Evolutionary conservation across 2,113 vertebrate species (phyloP).

Genomic region (Dicaeum eximium): DNA sequence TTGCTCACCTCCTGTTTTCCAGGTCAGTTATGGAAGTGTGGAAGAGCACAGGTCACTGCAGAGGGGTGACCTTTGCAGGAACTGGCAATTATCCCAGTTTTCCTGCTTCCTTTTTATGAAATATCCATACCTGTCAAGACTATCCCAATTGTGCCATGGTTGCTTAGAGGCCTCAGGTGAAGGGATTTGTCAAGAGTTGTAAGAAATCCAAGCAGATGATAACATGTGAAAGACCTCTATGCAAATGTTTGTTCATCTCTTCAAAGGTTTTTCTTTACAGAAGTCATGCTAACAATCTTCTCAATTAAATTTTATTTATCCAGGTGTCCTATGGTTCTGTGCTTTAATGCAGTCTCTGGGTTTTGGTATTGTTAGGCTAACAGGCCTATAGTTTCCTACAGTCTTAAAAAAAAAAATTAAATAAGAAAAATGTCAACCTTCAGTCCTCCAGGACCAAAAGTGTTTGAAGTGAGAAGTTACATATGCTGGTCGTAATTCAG

Average conservation of each 20-base stretch:
- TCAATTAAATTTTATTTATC: neutral
- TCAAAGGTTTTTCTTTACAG: neutral
- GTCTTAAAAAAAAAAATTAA: neutral
- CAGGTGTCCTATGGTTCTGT: neutral
- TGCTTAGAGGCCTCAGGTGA: neutral
- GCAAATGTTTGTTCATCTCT: neutral
- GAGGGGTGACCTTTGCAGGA: neutral
- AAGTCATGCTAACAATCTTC: neutral
- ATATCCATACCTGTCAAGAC: neutral
- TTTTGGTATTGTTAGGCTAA: neutral
- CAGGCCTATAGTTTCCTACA: neutral
- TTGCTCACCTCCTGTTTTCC: neutral
- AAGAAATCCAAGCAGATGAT: neutral
- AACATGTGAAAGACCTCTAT: neutral
- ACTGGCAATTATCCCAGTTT: neutral
- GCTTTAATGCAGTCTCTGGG: neutral
- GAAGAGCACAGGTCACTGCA: neutral
- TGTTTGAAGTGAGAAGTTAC: neutral
- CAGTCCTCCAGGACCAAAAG: neutral
- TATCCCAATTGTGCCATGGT: neutral
- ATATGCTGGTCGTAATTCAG: neutral
- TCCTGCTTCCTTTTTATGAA: neutral
- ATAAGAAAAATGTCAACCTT: neutral
- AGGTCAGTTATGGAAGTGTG: neutral
- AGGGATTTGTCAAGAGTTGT: neutral